Percentiles rank a stretch among this genome's conserved stretches.
These are phyloP conservation scores for Anhinga anhinga DNA, from an alignment of 2,113 vertebrate genomes.

Conservation along the genomic window DNA sequence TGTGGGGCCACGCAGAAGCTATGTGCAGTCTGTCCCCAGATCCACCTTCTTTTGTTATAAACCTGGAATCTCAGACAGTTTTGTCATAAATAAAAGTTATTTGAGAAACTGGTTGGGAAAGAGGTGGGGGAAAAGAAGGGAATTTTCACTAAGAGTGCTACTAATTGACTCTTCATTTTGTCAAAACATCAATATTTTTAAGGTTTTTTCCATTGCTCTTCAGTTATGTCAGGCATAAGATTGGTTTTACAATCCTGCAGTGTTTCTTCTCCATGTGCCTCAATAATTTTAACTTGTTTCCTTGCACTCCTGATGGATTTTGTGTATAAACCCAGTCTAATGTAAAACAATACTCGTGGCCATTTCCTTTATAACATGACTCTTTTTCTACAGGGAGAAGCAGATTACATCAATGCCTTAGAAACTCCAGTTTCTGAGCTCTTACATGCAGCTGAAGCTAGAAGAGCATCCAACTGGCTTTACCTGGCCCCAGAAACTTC, in stretches of 20 bases:
- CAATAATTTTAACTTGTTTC: not conserved
- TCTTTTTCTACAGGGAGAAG: not conserved
- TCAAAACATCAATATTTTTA: not conserved
- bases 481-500: slow-evolving; percentile 68
- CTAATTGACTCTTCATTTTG: not conserved
- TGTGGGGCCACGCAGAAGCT: not conserved
- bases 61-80: not conserved
- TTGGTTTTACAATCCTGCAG: not conserved
- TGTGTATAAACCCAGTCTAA: not conserved
- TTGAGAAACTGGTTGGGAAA: not conserved
- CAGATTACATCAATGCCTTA: not conserved
- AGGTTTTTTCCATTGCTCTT: not conserved
- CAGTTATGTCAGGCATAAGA: not conserved
- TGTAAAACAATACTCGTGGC: not conserved
- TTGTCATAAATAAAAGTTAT: not conserved
- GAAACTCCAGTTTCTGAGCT: not conserved
- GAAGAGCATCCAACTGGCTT: not conserved
- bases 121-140: not conserved
- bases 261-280: not conserved
- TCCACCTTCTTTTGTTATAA: not conserved
- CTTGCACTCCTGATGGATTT: not conserved
- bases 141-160: not conserved
- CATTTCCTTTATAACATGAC: not conserved
- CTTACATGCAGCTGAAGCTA: not conserved
- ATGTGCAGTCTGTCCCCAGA: not conserved